phyloP scores from a whole-genome alignment of 2,888 invertebrate genomes.

The Mythimna lalbum region DNA sequence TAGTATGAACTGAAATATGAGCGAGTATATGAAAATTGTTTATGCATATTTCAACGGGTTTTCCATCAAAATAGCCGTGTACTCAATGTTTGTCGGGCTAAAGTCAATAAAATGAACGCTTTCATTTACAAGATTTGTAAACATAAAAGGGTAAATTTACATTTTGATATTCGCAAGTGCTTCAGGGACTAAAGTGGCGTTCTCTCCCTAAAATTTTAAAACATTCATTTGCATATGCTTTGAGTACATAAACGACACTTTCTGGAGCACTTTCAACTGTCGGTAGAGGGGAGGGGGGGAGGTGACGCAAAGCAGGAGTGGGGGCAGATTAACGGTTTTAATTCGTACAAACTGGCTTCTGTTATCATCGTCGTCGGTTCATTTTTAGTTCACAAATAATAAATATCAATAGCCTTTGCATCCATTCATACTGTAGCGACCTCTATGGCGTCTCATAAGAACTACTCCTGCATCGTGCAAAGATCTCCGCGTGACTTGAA shows the following conservation, averaged over 20 bases:
- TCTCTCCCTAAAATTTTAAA: conserved; percentile 91
- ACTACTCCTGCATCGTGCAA: too few species aligned
- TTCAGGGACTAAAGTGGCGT: conserved; percentile 88
- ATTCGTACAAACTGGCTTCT: conserved; percentile 54
- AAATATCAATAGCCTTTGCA: background rate
- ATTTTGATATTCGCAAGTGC: conserved; percentile 90
- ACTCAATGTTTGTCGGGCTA: conserved; percentile 75
- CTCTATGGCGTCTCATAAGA: too few species aligned
- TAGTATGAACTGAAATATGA: conserved; percentile 39
- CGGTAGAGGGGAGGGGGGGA: conserved; percentile 58
- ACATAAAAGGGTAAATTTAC: conserved; percentile 91
- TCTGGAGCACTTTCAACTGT: conserved; percentile 85
- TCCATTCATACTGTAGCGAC: background rate
- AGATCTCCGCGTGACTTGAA: too few species aligned
- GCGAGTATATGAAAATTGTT: conserved; percentile 56
- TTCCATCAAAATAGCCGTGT: conserved; percentile 64
- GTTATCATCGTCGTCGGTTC: background rate
- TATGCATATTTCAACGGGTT: conserved; percentile 58
- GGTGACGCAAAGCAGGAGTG: conserved; percentile 52
- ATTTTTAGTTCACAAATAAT: background rate
- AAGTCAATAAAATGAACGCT: conserved; percentile 89
- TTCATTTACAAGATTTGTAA: conserved; percentile 90
- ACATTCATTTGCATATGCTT: conserved; percentile 91
- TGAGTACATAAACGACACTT: conserved; percentile 91
- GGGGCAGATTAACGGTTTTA: conserved; percentile 60